These are phyloP conservation scores for Entomobrya multifasciata DNA, from an alignment of 2,888 invertebrate genomes.

Conservation along the genomic window DNA sequence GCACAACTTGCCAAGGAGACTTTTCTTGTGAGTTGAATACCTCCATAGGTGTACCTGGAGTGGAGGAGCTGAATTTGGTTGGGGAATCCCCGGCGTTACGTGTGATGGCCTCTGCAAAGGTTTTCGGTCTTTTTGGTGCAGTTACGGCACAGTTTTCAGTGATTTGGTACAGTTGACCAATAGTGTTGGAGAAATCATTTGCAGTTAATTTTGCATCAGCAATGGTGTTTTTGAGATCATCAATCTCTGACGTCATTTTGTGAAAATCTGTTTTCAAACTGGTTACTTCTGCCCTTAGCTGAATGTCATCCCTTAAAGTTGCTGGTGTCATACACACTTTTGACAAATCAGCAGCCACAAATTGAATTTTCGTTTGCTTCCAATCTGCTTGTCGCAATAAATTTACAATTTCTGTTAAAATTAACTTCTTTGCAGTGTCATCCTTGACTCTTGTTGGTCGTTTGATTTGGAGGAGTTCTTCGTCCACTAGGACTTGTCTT, in stretches of 20 bases:
- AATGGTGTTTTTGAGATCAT: neutral
- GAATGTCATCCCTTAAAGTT: neutral
- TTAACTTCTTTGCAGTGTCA: neutral
- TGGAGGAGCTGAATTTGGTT: too few relatives aligned
- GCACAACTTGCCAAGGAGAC: too few relatives aligned
- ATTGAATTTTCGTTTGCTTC: neutral
- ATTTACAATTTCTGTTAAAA: neutral
- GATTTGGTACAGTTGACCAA: too few relatives aligned
- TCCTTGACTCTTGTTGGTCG: neutral
- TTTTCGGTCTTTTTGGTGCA: too few relatives aligned
- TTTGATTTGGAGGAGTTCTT: neutral
- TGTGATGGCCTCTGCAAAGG: too few relatives aligned
- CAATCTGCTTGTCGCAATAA: neutral
- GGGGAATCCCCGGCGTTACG: too few relatives aligned
- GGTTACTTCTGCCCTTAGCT: neutral
- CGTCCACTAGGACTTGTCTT: neutral
- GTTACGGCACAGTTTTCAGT: too few relatives aligned
- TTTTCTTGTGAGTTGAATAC: too few relatives aligned
- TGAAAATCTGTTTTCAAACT: neutral
- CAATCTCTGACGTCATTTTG: neutral
- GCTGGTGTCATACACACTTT: neutral
- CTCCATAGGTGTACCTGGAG: too few relatives aligned
- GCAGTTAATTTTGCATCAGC: too few relatives aligned
- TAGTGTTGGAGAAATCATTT: too few relatives aligned
- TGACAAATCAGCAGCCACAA: neutral